Evolutionary conservation across 1,140 invertebrate species (phyloP).

Genomic region (Helicoverpa armigera): DNA sequence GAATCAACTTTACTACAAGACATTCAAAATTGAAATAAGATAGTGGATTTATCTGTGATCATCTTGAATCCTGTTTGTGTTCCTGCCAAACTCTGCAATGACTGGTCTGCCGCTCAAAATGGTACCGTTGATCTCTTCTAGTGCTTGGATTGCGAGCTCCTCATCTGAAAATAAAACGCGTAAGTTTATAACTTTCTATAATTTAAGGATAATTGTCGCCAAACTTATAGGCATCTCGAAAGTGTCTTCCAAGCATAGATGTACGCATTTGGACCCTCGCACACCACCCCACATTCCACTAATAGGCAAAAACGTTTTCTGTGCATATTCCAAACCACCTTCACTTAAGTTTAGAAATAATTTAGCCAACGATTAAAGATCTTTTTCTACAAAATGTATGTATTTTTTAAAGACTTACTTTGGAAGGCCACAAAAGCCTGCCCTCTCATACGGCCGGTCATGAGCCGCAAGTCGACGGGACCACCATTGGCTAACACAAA

Average conservation of each 20-base stretch:
- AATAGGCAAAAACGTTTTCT: no score
- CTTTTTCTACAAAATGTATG: no score
- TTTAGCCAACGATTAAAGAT: no score
- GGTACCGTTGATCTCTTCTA: conserved; percentile 78
- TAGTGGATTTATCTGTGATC: conserved; percentile 64
- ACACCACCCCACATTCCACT: no score
- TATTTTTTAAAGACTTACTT: conserved; percentile 62
- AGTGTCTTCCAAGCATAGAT: no score
- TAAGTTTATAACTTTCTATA: neutral
- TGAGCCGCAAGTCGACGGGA: conserved; percentile 70
- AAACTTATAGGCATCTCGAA: no score
- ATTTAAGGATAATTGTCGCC: neutral
- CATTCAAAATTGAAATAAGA: neutral
- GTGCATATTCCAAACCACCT: no score
- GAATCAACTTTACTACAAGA: no score
- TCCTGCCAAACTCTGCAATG: conserved; percentile 73
- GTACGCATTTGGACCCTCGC: no score
- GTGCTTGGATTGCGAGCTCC: conserved; percentile 74
- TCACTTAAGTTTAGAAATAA: no score
- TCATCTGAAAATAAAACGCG: conserved; percentile 61
- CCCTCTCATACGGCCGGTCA: conserved; percentile 75
- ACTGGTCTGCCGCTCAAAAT: conserved; percentile 76
- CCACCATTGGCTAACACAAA: conserved; percentile 77
- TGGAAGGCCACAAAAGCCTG: conserved; percentile 79
- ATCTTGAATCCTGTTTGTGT: conserved; percentile 72